These are phyloP conservation scores for Numenius phaeopus DNA, from an alignment of 2,797 vertebrate species.

Conservation along the genomic window DNA sequence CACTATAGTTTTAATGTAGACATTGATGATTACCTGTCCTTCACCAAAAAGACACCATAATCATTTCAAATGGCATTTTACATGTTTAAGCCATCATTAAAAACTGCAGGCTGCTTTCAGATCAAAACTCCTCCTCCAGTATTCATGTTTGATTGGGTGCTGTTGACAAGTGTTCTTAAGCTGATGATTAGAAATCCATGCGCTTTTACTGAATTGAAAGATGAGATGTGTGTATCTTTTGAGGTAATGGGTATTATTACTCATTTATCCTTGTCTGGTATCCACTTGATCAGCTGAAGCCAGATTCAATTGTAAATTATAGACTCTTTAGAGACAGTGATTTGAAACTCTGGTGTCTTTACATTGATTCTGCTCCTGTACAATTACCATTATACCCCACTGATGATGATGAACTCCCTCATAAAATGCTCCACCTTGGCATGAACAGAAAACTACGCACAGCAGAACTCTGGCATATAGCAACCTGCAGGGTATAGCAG, in stretches of 20 bases:
- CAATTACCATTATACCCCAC: not conserved
- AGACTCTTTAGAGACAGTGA: not conserved
- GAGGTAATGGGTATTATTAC: not conserved
- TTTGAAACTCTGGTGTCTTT: not conserved
- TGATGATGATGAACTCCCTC: not conserved
- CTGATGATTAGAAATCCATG: not conserved
- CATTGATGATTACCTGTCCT: slow-evolving; percentile 37
- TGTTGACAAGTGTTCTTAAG: slow-evolving; percentile 12
- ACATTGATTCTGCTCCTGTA: not conserved
- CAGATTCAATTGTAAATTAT: not conserved
- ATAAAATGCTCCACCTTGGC: not conserved
- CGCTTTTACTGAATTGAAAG: not conserved
- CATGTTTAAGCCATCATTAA: slow-evolving; percentile 1
- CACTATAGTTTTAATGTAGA: not conserved
- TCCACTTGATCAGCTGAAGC: not conserved
- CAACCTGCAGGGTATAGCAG: not conserved
- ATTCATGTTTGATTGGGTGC: not conserved
- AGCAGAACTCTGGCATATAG: not conserved
- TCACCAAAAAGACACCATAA: not conserved
- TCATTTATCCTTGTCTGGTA: not conserved
- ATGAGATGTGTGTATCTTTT: not conserved
- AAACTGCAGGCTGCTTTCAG: slow-evolving; percentile 5
- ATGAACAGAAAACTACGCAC: not conserved
- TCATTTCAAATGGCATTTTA: slow-evolving; percentile 42
- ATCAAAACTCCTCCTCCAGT: not conserved